These are phyloP conservation scores for Drosophila sordidula DNA, from an alignment of 2,888 invertebrate genomes.

Conservation along the genomic window DNA sequence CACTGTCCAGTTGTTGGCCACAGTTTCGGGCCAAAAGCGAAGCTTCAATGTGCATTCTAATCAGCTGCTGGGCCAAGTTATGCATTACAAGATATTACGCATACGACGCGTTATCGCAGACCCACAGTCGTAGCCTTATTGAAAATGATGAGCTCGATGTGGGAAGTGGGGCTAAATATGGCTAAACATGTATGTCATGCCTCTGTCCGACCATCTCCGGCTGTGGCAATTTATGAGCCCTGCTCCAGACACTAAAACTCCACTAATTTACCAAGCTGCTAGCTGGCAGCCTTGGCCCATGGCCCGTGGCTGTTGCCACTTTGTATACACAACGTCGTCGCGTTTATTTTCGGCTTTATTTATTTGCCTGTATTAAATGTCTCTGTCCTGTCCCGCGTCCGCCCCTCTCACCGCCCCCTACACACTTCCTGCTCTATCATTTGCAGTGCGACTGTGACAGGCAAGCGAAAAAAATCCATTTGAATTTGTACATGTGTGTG, in stretches of 20 bases:
- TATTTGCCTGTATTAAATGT: slow-evolving; percentile 77
- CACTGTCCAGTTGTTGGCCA: not conserved
- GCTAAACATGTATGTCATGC: slow-evolving; percentile 13
- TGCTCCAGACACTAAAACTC: slow-evolving; percentile 62
- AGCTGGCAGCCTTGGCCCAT: slow-evolving; percentile 1
- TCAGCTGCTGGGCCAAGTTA: slow-evolving; percentile 35
- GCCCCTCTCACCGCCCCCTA: not conserved
- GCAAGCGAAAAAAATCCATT: slow-evolving; percentile 47
- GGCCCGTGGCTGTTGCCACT: slow-evolving; percentile 43
- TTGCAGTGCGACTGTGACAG: slow-evolving; percentile 30
- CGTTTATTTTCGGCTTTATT: slow-evolving; percentile 68
- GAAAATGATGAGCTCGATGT: slow-evolving; percentile 65
- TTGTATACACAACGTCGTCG: slow-evolving; percentile 44
- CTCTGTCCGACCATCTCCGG: slow-evolving; percentile 5
- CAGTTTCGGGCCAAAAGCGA: not conserved
- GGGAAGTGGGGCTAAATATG: slow-evolving; percentile 4
- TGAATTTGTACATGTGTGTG: slow-evolving; percentile 43
- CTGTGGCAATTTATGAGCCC: slow-evolving; percentile 61
- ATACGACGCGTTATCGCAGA: slow-evolving; percentile 66
- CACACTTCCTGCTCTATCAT: slow-evolving; percentile 45
- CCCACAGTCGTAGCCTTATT: slow-evolving; percentile 39
- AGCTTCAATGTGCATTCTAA: slow-evolving; percentile 59
- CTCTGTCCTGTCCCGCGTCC: slow-evolving; percentile 33
- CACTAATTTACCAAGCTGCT: slow-evolving; percentile 65
- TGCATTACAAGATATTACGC: slow-evolving; percentile 58